Base-by-base conservation (phyloP, 1,140 invertebrate species). In the Branchinecta lynchi region DNA sequence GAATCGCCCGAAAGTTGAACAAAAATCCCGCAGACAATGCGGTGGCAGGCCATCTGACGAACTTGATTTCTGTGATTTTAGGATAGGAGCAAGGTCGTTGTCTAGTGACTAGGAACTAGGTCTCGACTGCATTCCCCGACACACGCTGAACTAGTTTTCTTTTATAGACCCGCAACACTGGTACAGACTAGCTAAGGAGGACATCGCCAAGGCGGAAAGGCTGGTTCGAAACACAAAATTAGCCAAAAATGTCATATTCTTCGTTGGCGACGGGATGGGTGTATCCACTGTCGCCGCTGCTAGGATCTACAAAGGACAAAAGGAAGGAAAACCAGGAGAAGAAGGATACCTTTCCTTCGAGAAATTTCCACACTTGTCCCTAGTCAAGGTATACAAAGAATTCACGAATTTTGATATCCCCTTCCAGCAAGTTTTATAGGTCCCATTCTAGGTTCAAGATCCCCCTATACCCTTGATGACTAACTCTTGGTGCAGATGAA, bases 181-280 rank as follows among this genome's bases (percentile, higher is more conserved):
- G 68, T 71, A 74, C 45, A 74, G 68, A 3, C 12, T 71, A 17
- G 74, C 70, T 8, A 46, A 77, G 17, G 51, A 72, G 0, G 74
- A 79, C 60, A 71, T 80, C 5, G 67, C 71, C 10, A 66, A 72
- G 12, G 77, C 78, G 8, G 70, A 79, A n/a, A 73, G 72, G 9
- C 32, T 70, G n/a, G 70, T 68, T 60, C 17, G 46, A 3, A 75
- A 74, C 71, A 70, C 68, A 3, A 72, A 74, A 21, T 70, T 70
- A 46, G 93, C 93, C 0, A 92, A 88, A 77, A 96, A 96, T 78
- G 86, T 95, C 0, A 90, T 96, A 32, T 72, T 96, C 0, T 96
- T 96, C 75, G 80, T 96, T 10, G 94, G 93, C 0, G 93, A 96
- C 76, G 93, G 94, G 0, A 96, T 98, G 93, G 92, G 93, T 7